phyloP scores from a whole-genome alignment of 2,888 invertebrate genomes.

The Diarsia brunnea region DNA sequence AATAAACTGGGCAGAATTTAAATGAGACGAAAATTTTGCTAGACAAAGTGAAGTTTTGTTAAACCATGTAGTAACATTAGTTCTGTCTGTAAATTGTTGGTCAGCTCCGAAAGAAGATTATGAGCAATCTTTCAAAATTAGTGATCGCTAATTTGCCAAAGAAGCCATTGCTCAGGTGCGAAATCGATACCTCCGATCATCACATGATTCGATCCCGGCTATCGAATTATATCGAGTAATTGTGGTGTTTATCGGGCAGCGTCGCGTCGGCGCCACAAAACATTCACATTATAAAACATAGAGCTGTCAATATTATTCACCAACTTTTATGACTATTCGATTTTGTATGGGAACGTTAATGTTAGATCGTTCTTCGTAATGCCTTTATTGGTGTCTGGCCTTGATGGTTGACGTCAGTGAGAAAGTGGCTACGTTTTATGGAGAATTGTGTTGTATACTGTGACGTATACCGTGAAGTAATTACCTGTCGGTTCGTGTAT shows the following conservation, averaged over 20 bases:
- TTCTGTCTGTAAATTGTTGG: background rate
- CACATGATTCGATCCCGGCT: constrained; percentile 52
- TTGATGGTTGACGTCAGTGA: constrained; percentile 67
- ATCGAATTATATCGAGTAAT: constrained; percentile 70
- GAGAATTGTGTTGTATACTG: constrained; percentile 47
- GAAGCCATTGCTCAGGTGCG: constrained; percentile 63
- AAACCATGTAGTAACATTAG: background rate
- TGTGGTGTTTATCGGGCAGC: constrained; percentile 66
- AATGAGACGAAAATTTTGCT: background rate
- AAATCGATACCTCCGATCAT: constrained; percentile 61
- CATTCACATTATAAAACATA: constrained; percentile 63
- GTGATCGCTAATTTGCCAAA: constrained; percentile 49
- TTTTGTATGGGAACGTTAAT: constrained; percentile 69
- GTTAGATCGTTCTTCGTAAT: constrained; percentile 65
- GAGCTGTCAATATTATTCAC: constrained; percentile 68
- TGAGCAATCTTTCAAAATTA: constrained; percentile 31
- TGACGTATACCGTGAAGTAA: constrained; percentile 58
- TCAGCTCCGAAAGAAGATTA: constrained; percentile 25
- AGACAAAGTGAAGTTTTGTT: background rate
- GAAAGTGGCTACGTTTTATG: constrained; percentile 57
- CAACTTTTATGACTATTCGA: constrained; percentile 67
- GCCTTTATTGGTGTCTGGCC: constrained; percentile 61
- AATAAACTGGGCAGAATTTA: constrained; percentile 35
- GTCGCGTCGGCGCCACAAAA: constrained; percentile 70
- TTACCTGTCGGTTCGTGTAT: constrained; percentile 43